Evolutionary conservation across 1,140 invertebrate genomes (phyloP), one percentile per base, ranked within the genome.

Genomic region (Hormaphis cornu): DNA sequence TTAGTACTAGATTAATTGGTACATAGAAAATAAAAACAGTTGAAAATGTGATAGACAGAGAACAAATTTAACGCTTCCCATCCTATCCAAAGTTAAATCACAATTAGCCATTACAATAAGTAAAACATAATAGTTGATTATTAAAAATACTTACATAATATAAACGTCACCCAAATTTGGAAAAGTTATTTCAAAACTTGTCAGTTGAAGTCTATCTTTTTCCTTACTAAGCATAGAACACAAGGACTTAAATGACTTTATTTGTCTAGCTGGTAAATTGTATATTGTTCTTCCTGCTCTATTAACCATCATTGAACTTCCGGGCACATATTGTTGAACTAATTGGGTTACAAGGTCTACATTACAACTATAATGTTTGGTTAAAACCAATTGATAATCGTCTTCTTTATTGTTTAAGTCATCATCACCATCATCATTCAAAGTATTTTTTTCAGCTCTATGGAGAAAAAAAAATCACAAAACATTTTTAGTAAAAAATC

Each of bases 151-250:
- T 74, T 80, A 85, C 2, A 76, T 76, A 7, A 80, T 61, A 24
- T 80, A 76, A 48, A 79, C 75, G 5, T 82, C 80, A n/a, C 84
- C 84, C 66, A 81, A 81, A 56, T 85, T 83, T 77, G 83, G 80
- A 76, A 85, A 83, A 46, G 61, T 46, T 46, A 66, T 66, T 30
- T 66, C 48, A 20, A 35, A 12, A 33, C 18, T 66, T 16, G 5
- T 30, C 2, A 66, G 6, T 16, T 46, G 7, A 0, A 66, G 33
- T n/a, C n/a, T n/a, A 33, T 48, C 14, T 48, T 66, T 66, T n/a
- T 66, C 26, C 20, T 24, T 50, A 30, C 50, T 44, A 33, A 69
- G 20, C 16, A 48, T 28, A 20, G 61, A 66, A 50, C 22, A 66
- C 16, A 66, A 22, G 1, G 28, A 20, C 3, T 14, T 22, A 66